Evolutionary conservation across 2,888 invertebrate species (phyloP).

Genomic region (Cartodere bifasciata): DNA sequence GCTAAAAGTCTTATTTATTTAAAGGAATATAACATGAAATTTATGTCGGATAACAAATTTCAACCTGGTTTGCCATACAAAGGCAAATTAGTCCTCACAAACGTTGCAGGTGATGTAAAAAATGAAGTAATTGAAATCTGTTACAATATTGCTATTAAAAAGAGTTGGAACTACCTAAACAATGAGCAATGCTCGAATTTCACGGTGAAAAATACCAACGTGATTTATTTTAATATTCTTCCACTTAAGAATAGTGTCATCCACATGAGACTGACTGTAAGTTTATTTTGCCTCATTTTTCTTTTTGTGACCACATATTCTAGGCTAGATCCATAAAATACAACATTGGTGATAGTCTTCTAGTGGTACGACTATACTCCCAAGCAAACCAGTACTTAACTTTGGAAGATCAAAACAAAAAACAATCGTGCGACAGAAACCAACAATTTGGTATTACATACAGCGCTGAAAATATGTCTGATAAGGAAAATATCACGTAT

Average conservation of each 20-base stretch:
- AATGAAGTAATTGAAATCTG: conserved; percentile 29
- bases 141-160: conserved; percentile 30
- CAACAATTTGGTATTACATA: conserved; percentile 30
- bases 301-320: conserved; percentile 13
- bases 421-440: conserved; percentile 26
- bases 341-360: conserved; percentile 21
- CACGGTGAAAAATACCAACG: conserved; percentile 20
- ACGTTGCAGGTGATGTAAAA: conserved; percentile 16
- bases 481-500: conserved; percentile 25
- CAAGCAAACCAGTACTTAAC: conserved; percentile 29
- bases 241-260: conserved; percentile 29
- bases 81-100: conserved; percentile 40
- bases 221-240: conserved; percentile 26
- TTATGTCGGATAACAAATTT: conserved; percentile 46
- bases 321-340: conserved; percentile 30
- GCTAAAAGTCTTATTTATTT: conserved; percentile 45
- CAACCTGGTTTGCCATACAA: conserved; percentile 61
- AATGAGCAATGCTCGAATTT: conserved; percentile 27
- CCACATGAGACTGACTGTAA: conserved; percentile 28
- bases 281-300: conserved; percentile 12
- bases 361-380: conserved; percentile 28
- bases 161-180: conserved; percentile 29
- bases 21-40: conserved; percentile 44
- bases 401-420: conserved; percentile 20
- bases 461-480: conserved; percentile 24